Evolutionary conservation across 2,888 invertebrate species (phyloP).

Genomic region (Apamea epomidion): DNA sequence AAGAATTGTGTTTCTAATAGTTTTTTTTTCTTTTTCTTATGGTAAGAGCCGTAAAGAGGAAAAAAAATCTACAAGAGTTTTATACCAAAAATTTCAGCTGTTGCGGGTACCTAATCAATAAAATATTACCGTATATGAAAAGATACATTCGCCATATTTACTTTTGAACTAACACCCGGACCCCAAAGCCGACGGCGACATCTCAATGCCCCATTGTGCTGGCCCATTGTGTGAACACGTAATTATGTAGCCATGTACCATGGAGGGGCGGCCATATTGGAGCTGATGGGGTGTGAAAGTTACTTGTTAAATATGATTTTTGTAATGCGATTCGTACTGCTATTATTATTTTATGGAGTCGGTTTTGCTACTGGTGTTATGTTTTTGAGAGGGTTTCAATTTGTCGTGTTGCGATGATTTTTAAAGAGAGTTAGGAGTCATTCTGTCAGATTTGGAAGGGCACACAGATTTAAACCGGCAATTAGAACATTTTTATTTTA

Average conservation of each 20-base stretch:
- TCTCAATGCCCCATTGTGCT: constrained; percentile 69
- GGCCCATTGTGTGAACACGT: constrained; percentile 73
- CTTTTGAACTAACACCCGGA: constrained; percentile 50
- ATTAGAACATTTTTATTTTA: background rate
- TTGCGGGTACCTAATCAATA: background rate
- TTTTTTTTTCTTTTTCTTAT: background rate
- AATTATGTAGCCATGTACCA: constrained; percentile 79
- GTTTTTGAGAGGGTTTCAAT: constrained; percentile 37
- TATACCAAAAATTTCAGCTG: background rate
- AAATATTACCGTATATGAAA: constrained; percentile 17
- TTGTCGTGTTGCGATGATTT: constrained; percentile 16
- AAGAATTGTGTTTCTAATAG: background rate
- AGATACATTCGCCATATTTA: constrained; percentile 58
- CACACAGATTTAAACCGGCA: background rate
- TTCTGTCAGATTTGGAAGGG: too few relatives aligned
- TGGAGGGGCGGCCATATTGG: constrained; percentile 69
- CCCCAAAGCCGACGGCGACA: constrained; percentile 48
- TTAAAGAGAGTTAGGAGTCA: background rate
- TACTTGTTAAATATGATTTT: constrained; percentile 78
- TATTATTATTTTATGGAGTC: constrained; percentile 65
- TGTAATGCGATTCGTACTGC: constrained; percentile 75
- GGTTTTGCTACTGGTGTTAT: constrained; percentile 34
- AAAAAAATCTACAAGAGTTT: background rate
- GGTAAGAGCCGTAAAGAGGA: background rate
- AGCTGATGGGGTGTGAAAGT: constrained; percentile 76